phyloP scores from a whole-genome alignment of 1,140 invertebrate species.

The Bombus pyrosoma region DNA sequence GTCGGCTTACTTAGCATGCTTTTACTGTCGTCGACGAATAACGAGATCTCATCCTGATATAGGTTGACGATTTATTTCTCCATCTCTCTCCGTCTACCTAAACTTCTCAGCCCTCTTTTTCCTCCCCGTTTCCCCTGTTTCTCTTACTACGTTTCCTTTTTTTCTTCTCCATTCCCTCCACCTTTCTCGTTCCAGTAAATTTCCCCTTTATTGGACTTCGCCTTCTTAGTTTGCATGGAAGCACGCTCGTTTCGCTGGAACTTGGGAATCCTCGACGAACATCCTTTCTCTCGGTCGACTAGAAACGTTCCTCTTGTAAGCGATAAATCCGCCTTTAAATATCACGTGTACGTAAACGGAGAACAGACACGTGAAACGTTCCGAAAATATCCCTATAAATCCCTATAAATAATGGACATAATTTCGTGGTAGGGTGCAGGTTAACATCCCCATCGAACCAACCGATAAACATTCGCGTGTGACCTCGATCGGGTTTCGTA shows the following conservation, averaged over 20 bases:
- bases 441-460: background rate
- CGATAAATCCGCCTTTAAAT: background rate
- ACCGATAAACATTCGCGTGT: background rate
- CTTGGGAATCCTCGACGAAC: background rate
- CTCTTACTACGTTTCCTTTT: background rate
- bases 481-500: background rate
- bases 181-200: slow-evolving; percentile 20
- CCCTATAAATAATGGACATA: background rate
- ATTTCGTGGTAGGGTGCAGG: background rate
- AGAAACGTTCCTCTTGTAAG: background rate
- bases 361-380: background rate
- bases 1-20: background rate
- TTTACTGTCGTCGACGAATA: background rate
- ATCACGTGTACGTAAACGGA: background rate
- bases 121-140: background rate
- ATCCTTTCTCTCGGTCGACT: background rate
- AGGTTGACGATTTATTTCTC: slow-evolving; percentile 12
- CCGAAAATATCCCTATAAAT: background rate
- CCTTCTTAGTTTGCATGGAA: background rate
- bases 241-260: background rate
- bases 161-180: background rate
- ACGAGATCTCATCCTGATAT: background rate
- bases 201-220: slow-evolving; percentile 10
- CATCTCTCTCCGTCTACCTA: background rate
- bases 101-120: background rate